Conservation (phyloP, 2,113 vertebrate species). For the Psammodynastes pulverulentus region DNA sequence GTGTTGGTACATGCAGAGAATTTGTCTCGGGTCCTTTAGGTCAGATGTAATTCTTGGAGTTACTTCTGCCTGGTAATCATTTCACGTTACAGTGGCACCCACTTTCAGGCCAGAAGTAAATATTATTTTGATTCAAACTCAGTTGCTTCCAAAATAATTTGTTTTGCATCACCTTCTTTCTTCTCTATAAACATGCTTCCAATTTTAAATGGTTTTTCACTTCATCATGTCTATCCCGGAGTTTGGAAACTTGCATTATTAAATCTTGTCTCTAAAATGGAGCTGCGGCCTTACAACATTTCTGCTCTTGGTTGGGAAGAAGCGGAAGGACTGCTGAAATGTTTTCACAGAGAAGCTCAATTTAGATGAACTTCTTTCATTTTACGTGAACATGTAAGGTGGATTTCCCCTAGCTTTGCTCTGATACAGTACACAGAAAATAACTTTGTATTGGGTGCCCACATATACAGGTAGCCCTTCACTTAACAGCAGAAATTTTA, state of each 20-base stretch:
- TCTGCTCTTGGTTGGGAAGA: background rate
- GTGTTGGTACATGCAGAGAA: background rate
- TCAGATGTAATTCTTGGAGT: background rate
- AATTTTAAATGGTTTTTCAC: background rate
- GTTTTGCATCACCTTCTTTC: background rate
- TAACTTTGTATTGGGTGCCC: background rate
- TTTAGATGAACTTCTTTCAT: background rate
- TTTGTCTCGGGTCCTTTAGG: slow-evolving; percentile 6
- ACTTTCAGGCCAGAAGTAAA: background rate
- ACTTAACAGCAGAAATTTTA: too few species aligned
- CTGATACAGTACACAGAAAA: background rate
- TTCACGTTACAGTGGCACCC: background rate
- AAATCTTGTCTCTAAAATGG: background rate
- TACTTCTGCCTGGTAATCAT: slow-evolving; percentile 5
- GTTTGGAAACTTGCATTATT: background rate
- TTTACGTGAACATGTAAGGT: background rate
- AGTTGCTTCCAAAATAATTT: background rate
- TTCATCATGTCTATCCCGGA: background rate
- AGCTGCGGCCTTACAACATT: background rate
- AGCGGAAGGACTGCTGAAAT: background rate
- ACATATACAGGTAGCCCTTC: background rate
- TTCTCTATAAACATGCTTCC: background rate
- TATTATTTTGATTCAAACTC: background rate
- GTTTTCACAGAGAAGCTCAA: background rate
- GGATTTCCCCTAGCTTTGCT: background rate